phyloP scores from a whole-genome alignment of 1,140 invertebrate species.

The Nomia melanderi region DNA sequence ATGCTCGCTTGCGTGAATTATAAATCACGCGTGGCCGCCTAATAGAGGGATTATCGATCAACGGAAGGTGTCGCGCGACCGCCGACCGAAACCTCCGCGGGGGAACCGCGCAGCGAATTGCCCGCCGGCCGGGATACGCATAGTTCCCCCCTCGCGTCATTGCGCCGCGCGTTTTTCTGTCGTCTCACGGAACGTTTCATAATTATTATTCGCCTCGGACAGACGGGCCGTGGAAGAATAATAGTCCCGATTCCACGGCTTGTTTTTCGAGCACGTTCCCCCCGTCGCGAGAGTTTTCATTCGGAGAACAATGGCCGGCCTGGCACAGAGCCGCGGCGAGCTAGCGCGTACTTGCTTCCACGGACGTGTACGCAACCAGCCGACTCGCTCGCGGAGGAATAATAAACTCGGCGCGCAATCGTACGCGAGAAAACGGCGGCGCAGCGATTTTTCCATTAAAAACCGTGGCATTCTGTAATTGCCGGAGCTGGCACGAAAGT shows the following conservation, averaged over 20 bases:
- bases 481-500: conserved; percentile 64
- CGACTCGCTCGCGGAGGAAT: not conserved
- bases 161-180: conserved; percentile 20
- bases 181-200: conserved; percentile 31
- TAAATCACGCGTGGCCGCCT: not conserved
- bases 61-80: not conserved
- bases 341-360: too few species aligned
- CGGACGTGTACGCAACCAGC: not conserved
- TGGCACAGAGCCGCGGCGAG: not conserved
- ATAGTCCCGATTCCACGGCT: conserved; percentile 42
- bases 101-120: not conserved
- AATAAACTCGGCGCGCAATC: conserved; percentile 39
- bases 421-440: conserved; percentile 28
- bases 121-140: not conserved
- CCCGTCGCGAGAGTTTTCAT: conserved; percentile 35
- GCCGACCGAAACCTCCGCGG: not conserved
- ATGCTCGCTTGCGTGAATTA: not conserved
- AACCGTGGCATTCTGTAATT: conserved; percentile 56
- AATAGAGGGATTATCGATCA: not conserved
- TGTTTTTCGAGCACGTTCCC: conserved; percentile 30
- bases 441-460: conserved; percentile 58
- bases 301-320: conserved; percentile 48
- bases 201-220: conserved; percentile 36
- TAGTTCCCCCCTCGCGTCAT: not conserved
- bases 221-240: conserved; percentile 33